Evolutionary conservation across 2,113 vertebrate genomes (phyloP).

Genomic region (Sminthopsis crassicaudata): DNA sequence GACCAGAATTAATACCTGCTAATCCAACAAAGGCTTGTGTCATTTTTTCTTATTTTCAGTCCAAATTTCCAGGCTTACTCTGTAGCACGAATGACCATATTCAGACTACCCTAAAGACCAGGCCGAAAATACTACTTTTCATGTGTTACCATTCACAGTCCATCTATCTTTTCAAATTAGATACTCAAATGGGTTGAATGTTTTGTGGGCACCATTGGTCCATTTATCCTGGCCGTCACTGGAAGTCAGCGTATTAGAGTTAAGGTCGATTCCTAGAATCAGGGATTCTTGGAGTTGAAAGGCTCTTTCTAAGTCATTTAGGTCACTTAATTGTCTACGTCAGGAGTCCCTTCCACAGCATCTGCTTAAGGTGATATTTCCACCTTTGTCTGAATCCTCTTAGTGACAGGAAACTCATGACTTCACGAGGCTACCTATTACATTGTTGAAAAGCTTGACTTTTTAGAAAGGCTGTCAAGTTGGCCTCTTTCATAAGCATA

Average conservation of each 20-base stretch:
- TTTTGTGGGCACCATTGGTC: background rate
- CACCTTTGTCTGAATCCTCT: background rate
- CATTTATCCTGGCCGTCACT: background rate
- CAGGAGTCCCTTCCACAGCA: background rate
- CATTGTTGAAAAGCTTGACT: background rate
- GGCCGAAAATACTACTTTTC: background rate
- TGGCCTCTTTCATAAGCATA: background rate
- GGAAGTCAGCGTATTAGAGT: background rate
- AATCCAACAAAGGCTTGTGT: background rate
- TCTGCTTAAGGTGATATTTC: background rate
- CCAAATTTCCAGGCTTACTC: background rate
- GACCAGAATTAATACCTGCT: background rate
- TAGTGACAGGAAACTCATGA: background rate
- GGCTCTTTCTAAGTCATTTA: constrained; percentile 20
- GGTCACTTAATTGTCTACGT: background rate
- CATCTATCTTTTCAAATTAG: background rate
- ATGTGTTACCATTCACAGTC: background rate
- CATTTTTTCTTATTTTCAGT: background rate
- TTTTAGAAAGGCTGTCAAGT: background rate
- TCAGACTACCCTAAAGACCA: background rate
- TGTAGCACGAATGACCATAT: background rate
- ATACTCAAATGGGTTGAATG: background rate
- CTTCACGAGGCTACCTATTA: background rate
- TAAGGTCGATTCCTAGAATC: background rate
- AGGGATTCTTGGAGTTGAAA: constrained; percentile 22